Percentiles rank a stretch among this genome's conserved stretches.
Evolutionary conservation across 1,140 invertebrate genomes (phyloP).

Genomic region (Aphelinus certus): DNA sequence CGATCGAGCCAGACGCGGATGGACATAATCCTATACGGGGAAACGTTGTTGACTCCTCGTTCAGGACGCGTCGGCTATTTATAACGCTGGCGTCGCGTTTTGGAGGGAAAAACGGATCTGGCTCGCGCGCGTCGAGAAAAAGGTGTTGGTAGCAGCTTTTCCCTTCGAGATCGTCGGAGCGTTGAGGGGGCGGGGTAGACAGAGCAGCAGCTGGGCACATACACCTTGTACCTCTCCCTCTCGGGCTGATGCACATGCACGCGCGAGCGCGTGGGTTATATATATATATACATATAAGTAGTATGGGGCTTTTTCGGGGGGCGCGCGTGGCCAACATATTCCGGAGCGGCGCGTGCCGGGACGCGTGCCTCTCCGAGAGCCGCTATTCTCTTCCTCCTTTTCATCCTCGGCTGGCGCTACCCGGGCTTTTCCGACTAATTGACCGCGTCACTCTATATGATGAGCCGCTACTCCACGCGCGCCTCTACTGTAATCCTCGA

Average conservation of each 20-base stretch:
- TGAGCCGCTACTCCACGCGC: too few species aligned
- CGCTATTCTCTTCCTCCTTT: slow-evolving; percentile 7
- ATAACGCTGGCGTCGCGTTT: background rate
- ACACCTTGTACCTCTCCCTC: slow-evolving; percentile 24
- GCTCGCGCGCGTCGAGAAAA: background rate
- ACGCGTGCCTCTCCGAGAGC: slow-evolving; percentile 16
- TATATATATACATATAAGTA: slow-evolving; percentile 6
- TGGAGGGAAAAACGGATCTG: slow-evolving; percentile 19
- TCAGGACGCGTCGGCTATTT: too few species aligned
- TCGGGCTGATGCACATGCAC: slow-evolving; percentile 15
- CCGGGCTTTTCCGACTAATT: slow-evolving; percentile 1
- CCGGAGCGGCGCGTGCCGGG: slow-evolving; percentile 29
- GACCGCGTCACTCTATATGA: too few species aligned
- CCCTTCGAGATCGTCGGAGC: background rate
- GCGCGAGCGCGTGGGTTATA: too few species aligned
- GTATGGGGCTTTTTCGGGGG: slow-evolving; percentile 10
- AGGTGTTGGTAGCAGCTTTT: background rate
- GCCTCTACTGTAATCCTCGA: too few species aligned
- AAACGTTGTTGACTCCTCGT: too few species aligned
- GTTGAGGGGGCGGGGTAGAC: background rate
- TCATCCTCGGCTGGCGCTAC: background rate
- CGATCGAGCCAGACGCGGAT: background rate
- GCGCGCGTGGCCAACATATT: slow-evolving; percentile 19
- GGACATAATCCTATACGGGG: too few species aligned
- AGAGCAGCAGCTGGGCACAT: slow-evolving; percentile 36